Evolutionary conservation across 2,888 invertebrate species (phyloP).

Genomic region (Caradrina kadenii): DNA sequence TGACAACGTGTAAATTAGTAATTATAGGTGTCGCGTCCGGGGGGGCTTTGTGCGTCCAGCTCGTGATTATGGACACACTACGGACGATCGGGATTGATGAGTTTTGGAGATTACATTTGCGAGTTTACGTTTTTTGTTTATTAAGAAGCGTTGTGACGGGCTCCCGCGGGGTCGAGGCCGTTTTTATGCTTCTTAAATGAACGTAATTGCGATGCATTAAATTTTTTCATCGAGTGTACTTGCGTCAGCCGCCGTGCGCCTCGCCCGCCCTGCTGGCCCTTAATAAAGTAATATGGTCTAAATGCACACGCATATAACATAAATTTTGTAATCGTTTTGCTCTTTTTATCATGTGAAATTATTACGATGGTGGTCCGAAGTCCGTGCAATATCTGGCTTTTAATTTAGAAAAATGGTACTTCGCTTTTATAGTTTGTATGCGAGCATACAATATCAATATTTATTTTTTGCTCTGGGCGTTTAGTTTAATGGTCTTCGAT

Average conservation of each 20-base stretch:
- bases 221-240: conserved; percentile 82
- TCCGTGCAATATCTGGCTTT: conserved; percentile 82
- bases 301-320: conserved; percentile 89
- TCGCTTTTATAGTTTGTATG: conserved; percentile 76
- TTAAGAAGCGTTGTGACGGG: conserved; percentile 75
- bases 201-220: conserved; percentile 87
- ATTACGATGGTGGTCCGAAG: conserved; percentile 86
- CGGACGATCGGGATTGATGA: conserved; percentile 75
- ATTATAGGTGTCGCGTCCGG: conserved; percentile 85
- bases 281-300: conserved; percentile 90
- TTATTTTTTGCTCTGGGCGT: conserved; percentile 81
- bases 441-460: conserved; percentile 78
- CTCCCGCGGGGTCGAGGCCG: conserved; percentile 79
- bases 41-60: conserved; percentile 82
- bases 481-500: conserved; percentile 68
- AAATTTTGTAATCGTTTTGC: conserved; percentile 84
- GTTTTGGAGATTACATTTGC: conserved; percentile 77
- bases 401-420: conserved; percentile 85
- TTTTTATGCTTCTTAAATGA: conserved; percentile 85
- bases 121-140: conserved; percentile 71
- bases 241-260: conserved; percentile 76
- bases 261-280: conserved; percentile 85
- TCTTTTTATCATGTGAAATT: conserved; percentile 88
- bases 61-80: conserved; percentile 75
- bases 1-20: conserved; percentile 89